Base-by-base conservation (phyloP, 2,888 invertebrate genomes). In the Willowsia nigromaculata region DNA sequence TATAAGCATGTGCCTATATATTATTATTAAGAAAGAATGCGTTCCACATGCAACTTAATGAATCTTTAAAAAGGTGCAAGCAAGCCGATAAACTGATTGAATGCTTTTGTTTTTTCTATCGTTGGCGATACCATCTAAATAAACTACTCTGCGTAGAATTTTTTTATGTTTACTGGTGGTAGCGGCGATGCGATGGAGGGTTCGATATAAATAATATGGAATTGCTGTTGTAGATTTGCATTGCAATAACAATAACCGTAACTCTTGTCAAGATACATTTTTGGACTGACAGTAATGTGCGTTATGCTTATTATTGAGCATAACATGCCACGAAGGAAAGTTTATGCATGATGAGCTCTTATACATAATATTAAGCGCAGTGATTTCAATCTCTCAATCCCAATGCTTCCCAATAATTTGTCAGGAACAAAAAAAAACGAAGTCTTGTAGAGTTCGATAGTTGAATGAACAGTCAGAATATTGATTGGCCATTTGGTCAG, bases 71-170 rank as follows among this genome's bases (percentile, higher is more conserved):
- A 33, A 30, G 47, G 53, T 74, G 5, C 30, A 50, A 78, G 74
- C 47, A 30, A 74, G 47, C 37, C 18, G 43, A 74, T 74, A 27
- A 25, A 43, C 74, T 74, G 68, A 68, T 68, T n/a, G 78, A 59
- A 2, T 37, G 80, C 71, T 43, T 30, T 50, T 50, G 11, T 33
- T 78, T 56, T 78, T 15, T 53, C 40, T 22, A 71, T 33, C 13
- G 47, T 68, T 53, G 62, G 62, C 13, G 59, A 71, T 71, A 40
- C 9, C 40, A 71, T 71, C 71, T 65, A 27, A 30, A 30, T 65
- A 33, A 25, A n/a, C 18, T 27, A 25, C 15, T 4, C 13, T 25
- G 27, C 25, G 11, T 11, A 25, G 3, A 15, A 68, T 30, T 30
- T 15, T 62, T 30, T 9, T 40, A 27, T 68, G 3, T 0, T 22